These are phyloP conservation scores for Apistogramma diplotaenia DNA, from an alignment of 2,113 vertebrate genomes.

Conservation along the genomic window DNA sequence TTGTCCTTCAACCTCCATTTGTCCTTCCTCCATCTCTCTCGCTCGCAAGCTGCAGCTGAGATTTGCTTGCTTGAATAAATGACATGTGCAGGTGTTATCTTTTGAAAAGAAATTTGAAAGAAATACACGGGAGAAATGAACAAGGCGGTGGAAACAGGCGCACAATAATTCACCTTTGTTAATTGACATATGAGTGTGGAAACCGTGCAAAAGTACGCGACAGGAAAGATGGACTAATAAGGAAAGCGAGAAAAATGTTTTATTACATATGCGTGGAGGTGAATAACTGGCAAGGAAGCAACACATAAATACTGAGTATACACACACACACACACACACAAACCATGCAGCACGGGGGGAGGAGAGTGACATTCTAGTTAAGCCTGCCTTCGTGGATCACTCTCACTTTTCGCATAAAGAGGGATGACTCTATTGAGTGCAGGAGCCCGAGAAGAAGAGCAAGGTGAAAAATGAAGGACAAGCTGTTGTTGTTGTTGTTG, in stretches of 20 bases:
- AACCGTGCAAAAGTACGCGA: not conserved
- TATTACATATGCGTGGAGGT: conserved; percentile 22
- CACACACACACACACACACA: not conserved
- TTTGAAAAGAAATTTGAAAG: not conserved
- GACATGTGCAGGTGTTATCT: not conserved
- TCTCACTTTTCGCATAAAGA: conserved; percentile 53
- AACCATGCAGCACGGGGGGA: conserved; percentile 50
- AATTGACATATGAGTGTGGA: not conserved
- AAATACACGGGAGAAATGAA: not conserved
- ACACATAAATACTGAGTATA: not conserved
- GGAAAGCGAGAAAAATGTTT: conserved; percentile 10
- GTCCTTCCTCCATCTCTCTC: not conserved
- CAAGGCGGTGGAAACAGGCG: not conserved
- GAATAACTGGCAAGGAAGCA: conserved; percentile 56
- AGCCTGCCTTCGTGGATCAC: conserved; percentile 68
- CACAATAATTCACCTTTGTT: not conserved
- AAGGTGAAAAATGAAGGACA: conserved; percentile 17
- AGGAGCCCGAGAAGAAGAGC: conserved; percentile 3
- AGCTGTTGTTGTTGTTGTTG: not conserved
- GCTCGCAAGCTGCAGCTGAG: not conserved
- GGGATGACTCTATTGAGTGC: conserved; percentile 39
- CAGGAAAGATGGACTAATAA: not conserved
- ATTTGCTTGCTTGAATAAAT: not conserved
- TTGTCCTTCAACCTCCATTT: not conserved
- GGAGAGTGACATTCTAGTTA: conserved; percentile 60